Evolutionary conservation across 2,113 vertebrate species (phyloP), one percentile per base, ranked within the genome.

Genomic region (Stomatorhinus ivindoensis): DNA sequence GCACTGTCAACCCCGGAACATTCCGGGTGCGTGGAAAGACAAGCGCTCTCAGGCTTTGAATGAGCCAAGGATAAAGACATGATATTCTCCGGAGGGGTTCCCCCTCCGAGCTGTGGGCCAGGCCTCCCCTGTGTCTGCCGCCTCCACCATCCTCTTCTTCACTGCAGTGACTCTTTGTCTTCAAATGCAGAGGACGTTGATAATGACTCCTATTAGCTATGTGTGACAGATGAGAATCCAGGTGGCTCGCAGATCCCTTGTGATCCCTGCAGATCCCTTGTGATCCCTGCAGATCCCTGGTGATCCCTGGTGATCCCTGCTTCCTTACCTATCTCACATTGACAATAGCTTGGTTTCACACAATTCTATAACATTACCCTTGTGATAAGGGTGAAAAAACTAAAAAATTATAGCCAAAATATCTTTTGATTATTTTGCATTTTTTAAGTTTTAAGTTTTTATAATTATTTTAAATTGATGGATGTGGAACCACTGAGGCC

Each of bases 351-450:
- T 27, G 24, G 48, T 39, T 55, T 17, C 50, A 53, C 48, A 50
- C 76, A 89, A 44, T 39, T 31, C 88, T 55, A 17, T 48, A 27
- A 69, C 39, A 80, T 88, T 9, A 69, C 42, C 48, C 87, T 73
- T 19, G 61, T 42, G 27, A 44, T 44, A 53, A 53, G 69, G 87
- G n/a, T 47, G 47, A 88, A 76, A 88, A 19, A 47, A 76, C n/a
- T 6, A 80, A 42, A 8, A 88, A 50, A n/a, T 24, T n/a, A 82
- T 44, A 51, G 88, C 88, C 88, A 89, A 82, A 87, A 80, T 35
- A 80, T 42, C 73, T 15, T 39, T 73, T 39, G 13, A 76, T 76
- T 76, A 76, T 65, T 27, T 65, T 27, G 8, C 44, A 85, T 85
- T 86, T 50, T 48, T 85, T 47, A 9, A 27, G 27, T 86, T 27